Evolutionary conservation across 2,113 vertebrate genomes (phyloP), one percentile per base, ranked within the genome.

Genomic region (Pterophyllum scalare): DNA sequence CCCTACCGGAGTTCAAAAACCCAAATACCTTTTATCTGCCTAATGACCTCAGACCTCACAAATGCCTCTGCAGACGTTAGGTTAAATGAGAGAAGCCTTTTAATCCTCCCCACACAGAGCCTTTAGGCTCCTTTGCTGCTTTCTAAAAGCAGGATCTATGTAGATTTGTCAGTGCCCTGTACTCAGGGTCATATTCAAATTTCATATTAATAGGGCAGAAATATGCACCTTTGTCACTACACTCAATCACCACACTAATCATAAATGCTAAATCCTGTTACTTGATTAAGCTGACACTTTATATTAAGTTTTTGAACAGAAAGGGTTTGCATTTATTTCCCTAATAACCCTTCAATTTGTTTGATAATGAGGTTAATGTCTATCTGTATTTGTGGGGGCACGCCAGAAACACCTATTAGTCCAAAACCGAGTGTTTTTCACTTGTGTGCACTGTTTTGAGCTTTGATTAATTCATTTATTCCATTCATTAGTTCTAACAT

Each of bases 41-140:
- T 59, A 65, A 84, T 77, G 82, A 83, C 88, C 77, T 60, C 67
- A 80, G 80, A 87, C 89, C 84, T 24, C 77, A 79, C 57, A 82
- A 80, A 85, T 24, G 81, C 61, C 28, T 72, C 93, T 93, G 60
- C 72, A 91, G 88, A 93, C 89, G 70, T 87, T 28, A 75, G 38
- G 87, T 89, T 91, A 90, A 91, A 85, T 80, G 82, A 87, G 81
- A 90, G 87, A 81, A 57, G 62, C 77, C 62, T 35, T 75, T 87
- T 91, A 89, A 91, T 88, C 81, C 80, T 59, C 59, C 78, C 82
- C 78, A 61, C 85, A 77, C 83, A 65, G 26, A 83, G 60, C 38
- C 80, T 74, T 33, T 17, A 43, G 64, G 76, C 87, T 80, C 28
- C 79, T 31, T 77, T 57, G 14, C 46, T 54, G 26, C 52, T 9